Evolutionary conservation across 2,113 vertebrate genomes (phyloP), one percentile per base, ranked within the genome.

Genomic region (Engraulis encrasicolus): DNA sequence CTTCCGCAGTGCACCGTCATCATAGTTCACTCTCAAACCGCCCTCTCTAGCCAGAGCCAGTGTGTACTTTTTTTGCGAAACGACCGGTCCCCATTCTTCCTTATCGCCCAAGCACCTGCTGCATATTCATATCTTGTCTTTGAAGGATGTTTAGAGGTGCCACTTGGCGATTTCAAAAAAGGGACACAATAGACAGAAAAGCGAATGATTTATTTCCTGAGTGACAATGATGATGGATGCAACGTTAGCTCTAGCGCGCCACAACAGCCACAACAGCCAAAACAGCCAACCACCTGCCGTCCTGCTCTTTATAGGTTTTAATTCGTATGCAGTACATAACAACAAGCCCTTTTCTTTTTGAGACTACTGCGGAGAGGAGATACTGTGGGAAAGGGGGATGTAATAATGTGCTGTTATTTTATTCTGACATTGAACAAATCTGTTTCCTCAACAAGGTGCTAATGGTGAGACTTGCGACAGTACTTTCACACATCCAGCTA

Each of bases 111-210:
- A 74, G 71, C 20, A 52, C 20, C 38, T 48, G 80, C 79, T 87
- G 81, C 78, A 89, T 87, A 86, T 78, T 80, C 66, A 82, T 89
- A 84, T 87, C 80, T n/a, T 89, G 80, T 81, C 45, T 45, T n/a
- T 82, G 84, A 58, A 37, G 37, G 79, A 34, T 23, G 15, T 74
- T 74, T 45, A 34, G 34, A 79, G n/a, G 6, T 12, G 78, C 66
- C n/a, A n/a, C n/a, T n/a, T 34, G 82, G 34, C n/a, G 23, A 11
- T 45, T 45, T 45, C 4, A 66, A 48, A 61, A n/a, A 11, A 45
- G n/a, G n/a, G n/a, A n/a, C n/a, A n/a, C n/a, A n/a, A n/a, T n/a
- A n/a, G n/a, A n/a, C n/a, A 66, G 58, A 14, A 18, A 85, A 80
- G 54, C 48, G 71, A 66, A 38, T 86, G 71, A 85, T 86, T 58